These are phyloP conservation scores for Trypoxylus dichotomus DNA, from an alignment of 1,140 invertebrate genomes.

Conservation along the genomic window DNA sequence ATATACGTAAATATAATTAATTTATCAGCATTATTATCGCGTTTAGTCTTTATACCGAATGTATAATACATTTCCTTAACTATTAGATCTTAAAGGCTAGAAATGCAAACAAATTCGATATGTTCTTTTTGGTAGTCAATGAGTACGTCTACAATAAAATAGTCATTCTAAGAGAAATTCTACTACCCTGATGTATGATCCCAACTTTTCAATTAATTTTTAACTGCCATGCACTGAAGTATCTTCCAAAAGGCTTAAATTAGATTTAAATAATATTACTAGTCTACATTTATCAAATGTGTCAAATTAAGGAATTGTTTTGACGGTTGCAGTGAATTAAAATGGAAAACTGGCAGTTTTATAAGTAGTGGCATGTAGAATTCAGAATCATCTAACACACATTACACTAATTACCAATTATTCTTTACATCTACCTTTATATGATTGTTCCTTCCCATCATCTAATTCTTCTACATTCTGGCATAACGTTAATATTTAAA, in stretches of 20 bases:
- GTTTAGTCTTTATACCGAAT: too few species aligned
- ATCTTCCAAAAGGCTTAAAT: not conserved
- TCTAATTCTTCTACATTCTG: not conserved
- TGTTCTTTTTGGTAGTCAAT: not conserved
- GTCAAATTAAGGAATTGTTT: not conserved
- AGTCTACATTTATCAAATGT: not conserved
- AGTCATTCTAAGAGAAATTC: not conserved
- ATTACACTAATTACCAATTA: not conserved
- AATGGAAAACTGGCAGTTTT: conserved; percentile 1
- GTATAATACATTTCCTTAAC: not conserved
- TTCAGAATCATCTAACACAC: not conserved
- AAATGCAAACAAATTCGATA: conserved; percentile 1
- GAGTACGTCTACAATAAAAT: not conserved
- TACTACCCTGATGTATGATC: conserved; percentile 19
- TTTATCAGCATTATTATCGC: too few species aligned
- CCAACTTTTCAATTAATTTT: not conserved
- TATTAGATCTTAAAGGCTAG: not conserved
- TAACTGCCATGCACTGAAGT: not conserved
- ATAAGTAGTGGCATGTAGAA: not conserved
- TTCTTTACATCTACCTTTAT: not conserved
- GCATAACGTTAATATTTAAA: conserved; percentile 18
- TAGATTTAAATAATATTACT: not conserved
- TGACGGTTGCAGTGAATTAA: not conserved
- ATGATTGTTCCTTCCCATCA: conserved; percentile 1
- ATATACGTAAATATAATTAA: too few species aligned